These are phyloP conservation scores for Melanerpes aurifrons DNA, from an alignment of 2,113 vertebrate species.

Conservation along the genomic window DNA sequence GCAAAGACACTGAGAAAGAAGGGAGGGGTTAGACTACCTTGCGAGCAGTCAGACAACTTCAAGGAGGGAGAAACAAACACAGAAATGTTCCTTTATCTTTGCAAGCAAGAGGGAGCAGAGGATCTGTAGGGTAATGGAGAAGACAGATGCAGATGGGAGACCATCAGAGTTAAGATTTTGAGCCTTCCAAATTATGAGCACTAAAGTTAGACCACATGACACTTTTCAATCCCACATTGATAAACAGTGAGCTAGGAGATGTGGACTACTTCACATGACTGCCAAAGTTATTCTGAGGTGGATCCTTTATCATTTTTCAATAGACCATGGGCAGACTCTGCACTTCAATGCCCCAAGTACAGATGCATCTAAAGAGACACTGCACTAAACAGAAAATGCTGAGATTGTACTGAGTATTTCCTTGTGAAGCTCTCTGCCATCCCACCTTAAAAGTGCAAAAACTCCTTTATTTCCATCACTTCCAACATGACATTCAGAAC, in stretches of 20 bases:
- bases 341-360: neutral
- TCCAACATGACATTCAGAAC: neutral
- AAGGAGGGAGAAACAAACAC: neutral
- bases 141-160: neutral
- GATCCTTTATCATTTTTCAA: neutral
- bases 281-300: neutral
- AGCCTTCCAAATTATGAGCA: neutral
- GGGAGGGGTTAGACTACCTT: neutral
- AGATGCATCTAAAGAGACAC: neutral
- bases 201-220: neutral
- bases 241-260: neutral
- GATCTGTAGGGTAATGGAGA: neutral
- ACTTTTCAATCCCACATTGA: neutral
- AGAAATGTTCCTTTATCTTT: neutral
- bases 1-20: neutral
- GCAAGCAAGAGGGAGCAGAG: neutral
- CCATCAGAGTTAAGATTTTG: neutral
- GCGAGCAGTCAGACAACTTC: neutral
- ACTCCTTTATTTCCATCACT: neutral
- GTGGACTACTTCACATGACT: neutral
- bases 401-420: neutral
- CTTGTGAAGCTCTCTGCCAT: neutral
- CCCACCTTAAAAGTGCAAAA: neutral
- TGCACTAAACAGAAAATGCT: neutral
- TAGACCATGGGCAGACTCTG: accelerated